A percentile compares a stretch with the other conserved stretches of the same genome.
Evolutionary conservation across 2,888 invertebrate genomes (phyloP).

Genomic region (Ctena decussata): DNA sequence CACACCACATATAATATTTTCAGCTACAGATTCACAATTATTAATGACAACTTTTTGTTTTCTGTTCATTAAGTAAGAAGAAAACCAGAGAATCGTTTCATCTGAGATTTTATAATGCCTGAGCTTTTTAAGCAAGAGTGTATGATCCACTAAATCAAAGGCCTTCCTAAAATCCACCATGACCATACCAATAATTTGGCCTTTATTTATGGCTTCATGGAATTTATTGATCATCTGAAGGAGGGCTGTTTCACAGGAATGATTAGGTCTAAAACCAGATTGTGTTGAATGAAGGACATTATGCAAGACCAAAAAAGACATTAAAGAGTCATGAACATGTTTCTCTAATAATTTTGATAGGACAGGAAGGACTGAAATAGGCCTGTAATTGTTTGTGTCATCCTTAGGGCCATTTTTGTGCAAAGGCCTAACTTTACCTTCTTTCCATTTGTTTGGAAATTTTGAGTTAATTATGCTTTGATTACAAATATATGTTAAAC

Average conservation of each 20-base stretch:
- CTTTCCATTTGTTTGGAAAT: slow-evolving; percentile 1
- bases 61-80: neutral
- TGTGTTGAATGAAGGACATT: too few species aligned
- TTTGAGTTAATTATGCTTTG: neutral
- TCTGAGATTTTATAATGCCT: neutral
- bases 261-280: too few species aligned
- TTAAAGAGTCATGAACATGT: too few species aligned
- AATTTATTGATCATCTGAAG: too few species aligned
- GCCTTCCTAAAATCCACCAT: slow-evolving; percentile 1
- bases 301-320: too few species aligned
- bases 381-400: neutral
- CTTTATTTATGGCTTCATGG: too few species aligned
- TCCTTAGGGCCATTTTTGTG: too few species aligned
- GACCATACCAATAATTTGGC: too few species aligned
- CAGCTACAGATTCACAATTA: too few species aligned
- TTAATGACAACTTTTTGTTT: neutral
- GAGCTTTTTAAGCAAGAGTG: slow-evolving; percentile 4
- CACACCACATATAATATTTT: neutral
- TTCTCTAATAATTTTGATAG: too few species aligned
- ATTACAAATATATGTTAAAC: neutral
- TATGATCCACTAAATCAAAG: slow-evolving; percentile 2
- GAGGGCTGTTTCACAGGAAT: too few species aligned
- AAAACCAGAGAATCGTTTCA: neutral
- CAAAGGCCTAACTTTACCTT: neutral
- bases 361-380: neutral